Percentiles rank a stretch among this genome's conserved stretches.
phyloP scores from a whole-genome alignment of 1,140 invertebrate species.

The Euura lappo region DNA sequence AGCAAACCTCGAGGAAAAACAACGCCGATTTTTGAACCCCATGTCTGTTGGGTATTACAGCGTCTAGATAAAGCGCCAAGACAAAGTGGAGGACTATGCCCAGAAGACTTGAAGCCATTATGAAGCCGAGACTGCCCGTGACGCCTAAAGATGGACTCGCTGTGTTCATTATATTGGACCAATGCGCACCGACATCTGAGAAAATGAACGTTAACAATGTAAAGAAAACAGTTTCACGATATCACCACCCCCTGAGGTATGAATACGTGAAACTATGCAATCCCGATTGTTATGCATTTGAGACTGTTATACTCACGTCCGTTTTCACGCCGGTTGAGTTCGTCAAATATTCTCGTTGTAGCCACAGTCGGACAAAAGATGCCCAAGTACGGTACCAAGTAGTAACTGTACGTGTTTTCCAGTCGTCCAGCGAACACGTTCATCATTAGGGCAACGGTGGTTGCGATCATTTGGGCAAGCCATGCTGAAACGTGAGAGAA shows the following conservation, averaged over 20 bases:
- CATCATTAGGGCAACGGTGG: constrained; percentile 21
- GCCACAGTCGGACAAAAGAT: constrained; percentile 40
- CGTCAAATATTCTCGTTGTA: constrained; percentile 31
- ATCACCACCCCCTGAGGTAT: too few species aligned
- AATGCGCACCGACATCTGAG: constrained; percentile 39
- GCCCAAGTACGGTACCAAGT: constrained; percentile 28
- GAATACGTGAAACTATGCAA: too few species aligned
- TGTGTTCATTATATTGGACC: constrained; percentile 35
- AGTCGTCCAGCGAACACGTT: not conserved
- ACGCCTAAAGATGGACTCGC: constrained; percentile 22
- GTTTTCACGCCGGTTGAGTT: constrained; percentile 37
- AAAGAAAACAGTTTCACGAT: too few species aligned
- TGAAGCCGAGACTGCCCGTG: constrained; percentile 33
- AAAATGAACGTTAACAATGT: not conserved
- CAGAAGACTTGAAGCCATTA: constrained; percentile 42
- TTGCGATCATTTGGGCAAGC: constrained; percentile 22
- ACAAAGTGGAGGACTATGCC: constrained; percentile 50
- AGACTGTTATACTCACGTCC: constrained; percentile 23
- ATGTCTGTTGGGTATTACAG: constrained; percentile 62
- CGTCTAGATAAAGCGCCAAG: constrained; percentile 63
- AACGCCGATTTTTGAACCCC: constrained; percentile 62
- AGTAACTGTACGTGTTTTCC: not conserved
- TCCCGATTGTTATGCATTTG: too few species aligned
- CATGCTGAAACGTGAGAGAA: constrained; percentile 8
- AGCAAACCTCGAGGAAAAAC: constrained; percentile 60